Conservation (phyloP, 2,797 vertebrate species). For the Australoheros facetus region DNA sequence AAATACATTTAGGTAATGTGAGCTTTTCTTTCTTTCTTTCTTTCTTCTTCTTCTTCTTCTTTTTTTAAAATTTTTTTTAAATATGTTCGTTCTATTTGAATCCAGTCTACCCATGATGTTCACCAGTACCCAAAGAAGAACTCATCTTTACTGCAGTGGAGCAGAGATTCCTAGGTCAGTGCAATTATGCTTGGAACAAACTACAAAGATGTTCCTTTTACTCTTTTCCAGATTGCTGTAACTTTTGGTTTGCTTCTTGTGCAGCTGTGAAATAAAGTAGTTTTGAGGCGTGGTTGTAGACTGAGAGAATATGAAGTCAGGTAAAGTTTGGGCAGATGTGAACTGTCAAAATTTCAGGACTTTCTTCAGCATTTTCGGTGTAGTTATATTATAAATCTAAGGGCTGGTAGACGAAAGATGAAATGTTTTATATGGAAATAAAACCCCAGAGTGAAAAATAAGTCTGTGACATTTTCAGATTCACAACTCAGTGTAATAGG, state of each 20-base stretch:
- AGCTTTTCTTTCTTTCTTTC: conserved; percentile 6
- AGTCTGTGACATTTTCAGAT: conserved; percentile 10
- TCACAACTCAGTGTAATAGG: neutral
- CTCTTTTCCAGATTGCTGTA: conserved; percentile 22
- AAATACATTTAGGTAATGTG: neutral
- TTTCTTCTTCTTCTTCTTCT: neutral
- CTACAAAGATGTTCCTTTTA: conserved; percentile 15
- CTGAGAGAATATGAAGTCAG: neutral
- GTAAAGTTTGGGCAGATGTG: neutral
- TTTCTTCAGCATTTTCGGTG: neutral
- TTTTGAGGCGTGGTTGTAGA: too few species aligned
- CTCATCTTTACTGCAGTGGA: conserved; percentile 11
- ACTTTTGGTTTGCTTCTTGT: neutral
- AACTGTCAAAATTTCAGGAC: neutral
- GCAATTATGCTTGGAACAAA: conserved; percentile 8
- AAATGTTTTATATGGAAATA: neutral
- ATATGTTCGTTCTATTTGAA: neutral
- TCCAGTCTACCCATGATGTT: conserved; percentile 1
- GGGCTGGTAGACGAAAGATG: too few species aligned
- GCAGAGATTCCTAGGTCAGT: conserved; percentile 16
- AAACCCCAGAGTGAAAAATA: neutral
- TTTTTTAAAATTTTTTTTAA: neutral
- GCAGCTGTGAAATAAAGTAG: conserved; percentile 3
- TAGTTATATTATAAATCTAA: neutral
- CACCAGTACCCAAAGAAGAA: conserved; percentile 13